These are phyloP conservation scores for Acropternis orthonyx DNA, from an alignment of 2,797 vertebrate genomes.

Conservation along the genomic window DNA sequence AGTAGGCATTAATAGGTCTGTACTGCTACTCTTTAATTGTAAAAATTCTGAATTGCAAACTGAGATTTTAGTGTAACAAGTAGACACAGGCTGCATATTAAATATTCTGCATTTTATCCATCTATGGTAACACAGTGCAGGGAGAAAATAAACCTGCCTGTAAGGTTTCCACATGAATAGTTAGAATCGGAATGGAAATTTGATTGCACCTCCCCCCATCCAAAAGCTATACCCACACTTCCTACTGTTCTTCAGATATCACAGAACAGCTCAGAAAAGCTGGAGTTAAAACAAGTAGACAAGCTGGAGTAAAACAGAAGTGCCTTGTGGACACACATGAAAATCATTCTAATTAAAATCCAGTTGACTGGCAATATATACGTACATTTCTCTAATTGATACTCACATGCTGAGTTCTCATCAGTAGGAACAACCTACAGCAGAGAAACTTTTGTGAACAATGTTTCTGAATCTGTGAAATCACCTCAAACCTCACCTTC, in stretches of 20 bases:
- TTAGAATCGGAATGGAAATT: not conserved
- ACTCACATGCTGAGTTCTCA: not conserved
- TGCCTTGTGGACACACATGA: not conserved
- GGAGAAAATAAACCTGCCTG: not conserved
- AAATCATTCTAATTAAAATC: not conserved
- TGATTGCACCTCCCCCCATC: not conserved
- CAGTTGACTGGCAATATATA: not conserved
- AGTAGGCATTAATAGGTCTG: not conserved
- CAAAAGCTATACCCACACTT: not conserved
- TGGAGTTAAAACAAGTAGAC: not conserved
- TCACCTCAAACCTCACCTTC: not conserved
- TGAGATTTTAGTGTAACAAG: not conserved
- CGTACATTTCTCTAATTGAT: not conserved
- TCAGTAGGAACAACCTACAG: not conserved
- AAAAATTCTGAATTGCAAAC: not conserved
- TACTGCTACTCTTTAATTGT: not conserved
- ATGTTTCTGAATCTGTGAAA: not conserved
- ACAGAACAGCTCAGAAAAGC: not conserved
- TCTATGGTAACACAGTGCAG: not conserved
- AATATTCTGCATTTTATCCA: slow-evolving; percentile 2
- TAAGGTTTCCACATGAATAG: not conserved
- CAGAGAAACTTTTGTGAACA: not conserved
- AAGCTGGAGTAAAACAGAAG: not conserved
- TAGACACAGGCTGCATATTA: not conserved
- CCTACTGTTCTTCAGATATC: not conserved